These are phyloP conservation scores for Lasius fuliginosus DNA, from an alignment of 2,888 invertebrate genomes.

Conservation along the genomic window DNA sequence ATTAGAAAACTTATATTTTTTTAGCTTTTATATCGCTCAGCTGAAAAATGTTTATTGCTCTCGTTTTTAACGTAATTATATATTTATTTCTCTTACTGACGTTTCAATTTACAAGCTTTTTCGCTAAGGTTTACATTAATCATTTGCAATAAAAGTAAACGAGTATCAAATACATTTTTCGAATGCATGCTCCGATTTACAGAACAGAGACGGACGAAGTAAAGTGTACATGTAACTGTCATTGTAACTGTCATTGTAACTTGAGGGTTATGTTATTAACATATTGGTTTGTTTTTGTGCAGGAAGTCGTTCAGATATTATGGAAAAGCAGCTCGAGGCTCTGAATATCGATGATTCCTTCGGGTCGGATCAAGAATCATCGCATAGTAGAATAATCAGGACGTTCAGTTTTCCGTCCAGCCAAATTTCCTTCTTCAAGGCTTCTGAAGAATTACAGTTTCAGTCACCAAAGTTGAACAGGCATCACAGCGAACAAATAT, in stretches of 20 bases:
- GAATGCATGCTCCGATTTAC: background rate
- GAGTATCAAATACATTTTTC: background rate
- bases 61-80: background rate
- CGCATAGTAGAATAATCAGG: slow-evolving; percentile 69
- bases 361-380: background rate
- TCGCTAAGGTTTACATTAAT: background rate
- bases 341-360: slow-evolving; percentile 70
- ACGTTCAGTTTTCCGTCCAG: slow-evolving; percentile 73
- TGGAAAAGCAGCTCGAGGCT: slow-evolving; percentile 80
- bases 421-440: background rate
- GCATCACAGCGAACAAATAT: background rate
- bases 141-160: background rate
- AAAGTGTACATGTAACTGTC: slow-evolving; percentile 53
- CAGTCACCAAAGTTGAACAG: background rate
- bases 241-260: background rate
- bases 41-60: background rate
- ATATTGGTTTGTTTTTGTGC: slow-evolving; percentile 23
- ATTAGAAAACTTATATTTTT: background rate
- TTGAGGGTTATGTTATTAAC: slow-evolving; percentile 66
- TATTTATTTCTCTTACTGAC: background rate
- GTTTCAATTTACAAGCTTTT: background rate
- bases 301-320: slow-evolving; percentile 70
- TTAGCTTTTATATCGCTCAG: background rate
- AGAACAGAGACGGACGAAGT: slow-evolving; percentile 64
- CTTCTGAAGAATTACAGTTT: background rate